phyloP scores from a whole-genome alignment of 2,888 invertebrate genomes.

The Shargacucullia verbasci region DNA sequence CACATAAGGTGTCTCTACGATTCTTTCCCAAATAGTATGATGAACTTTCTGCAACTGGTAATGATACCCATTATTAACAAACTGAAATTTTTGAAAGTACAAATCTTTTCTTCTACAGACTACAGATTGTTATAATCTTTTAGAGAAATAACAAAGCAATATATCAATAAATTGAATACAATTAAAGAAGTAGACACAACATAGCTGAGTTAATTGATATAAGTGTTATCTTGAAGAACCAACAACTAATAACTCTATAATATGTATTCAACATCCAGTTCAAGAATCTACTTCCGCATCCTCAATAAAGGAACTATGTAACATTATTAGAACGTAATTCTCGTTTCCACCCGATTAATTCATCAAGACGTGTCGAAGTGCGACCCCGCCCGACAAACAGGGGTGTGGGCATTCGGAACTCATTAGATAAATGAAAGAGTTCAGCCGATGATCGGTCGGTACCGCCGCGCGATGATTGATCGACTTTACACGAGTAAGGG shows the following conservation, averaged over 20 bases:
- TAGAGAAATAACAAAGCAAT: too few relatives aligned
- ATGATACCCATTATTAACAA: too few relatives aligned
- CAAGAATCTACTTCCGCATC: conserved; percentile 3
- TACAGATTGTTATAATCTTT: too few relatives aligned
- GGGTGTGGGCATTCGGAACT: conserved; percentile 61
- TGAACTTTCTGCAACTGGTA: too few relatives aligned
- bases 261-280: conserved; percentile 9
- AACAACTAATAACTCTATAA: conserved; percentile 16
- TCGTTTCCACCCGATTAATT: conserved; percentile 73
- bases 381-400: conserved; percentile 68
- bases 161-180: too few relatives aligned
- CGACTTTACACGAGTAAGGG: conserved; percentile 56
- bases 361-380: conserved; percentile 75
- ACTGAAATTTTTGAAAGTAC: too few relatives aligned
- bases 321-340: conserved; percentile 55
- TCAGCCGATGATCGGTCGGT: conserved; percentile 72
- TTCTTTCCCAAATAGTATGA: too few relatives aligned
- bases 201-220: too few relatives aligned
- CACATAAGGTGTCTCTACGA: too few relatives aligned
- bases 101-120: too few relatives aligned
- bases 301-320: conserved; percentile 42
- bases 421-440: conserved; percentile 88
- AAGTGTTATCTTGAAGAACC: too few relatives aligned
- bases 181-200: too few relatives aligned
- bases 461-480: conserved; percentile 58